These are phyloP conservation scores for Pristionchus fissidentatus DNA, from an alignment of 2,888 invertebrate species.

Conservation along the genomic window DNA sequence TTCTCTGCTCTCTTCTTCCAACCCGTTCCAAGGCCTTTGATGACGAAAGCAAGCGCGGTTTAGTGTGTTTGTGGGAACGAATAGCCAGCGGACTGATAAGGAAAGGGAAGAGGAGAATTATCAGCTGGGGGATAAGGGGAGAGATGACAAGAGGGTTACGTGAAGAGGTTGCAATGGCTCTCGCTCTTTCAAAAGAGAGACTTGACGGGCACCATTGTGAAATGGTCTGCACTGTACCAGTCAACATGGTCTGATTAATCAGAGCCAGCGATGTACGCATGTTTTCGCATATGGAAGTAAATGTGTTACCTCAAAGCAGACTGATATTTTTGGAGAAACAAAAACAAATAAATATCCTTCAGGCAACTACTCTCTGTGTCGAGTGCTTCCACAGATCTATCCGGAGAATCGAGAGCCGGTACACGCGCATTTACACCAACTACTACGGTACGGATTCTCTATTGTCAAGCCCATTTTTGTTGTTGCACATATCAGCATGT, in stretches of 20 bases:
- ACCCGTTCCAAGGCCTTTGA: conserved; percentile 44
- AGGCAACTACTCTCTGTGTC: conserved; percentile 90
- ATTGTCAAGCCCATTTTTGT: not conserved
- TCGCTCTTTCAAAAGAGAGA: too few relatives aligned
- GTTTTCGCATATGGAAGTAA: too few relatives aligned
- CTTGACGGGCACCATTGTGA: too few relatives aligned
- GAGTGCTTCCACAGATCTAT: conserved; percentile 91
- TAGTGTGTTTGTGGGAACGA: conserved; percentile 40
- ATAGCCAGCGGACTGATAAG: too few relatives aligned
- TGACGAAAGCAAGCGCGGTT: conserved; percentile 40
- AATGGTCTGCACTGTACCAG: too few relatives aligned
- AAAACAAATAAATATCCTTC: conserved; percentile 50
- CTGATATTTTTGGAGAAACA: not conserved
- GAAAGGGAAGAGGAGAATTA: not conserved
- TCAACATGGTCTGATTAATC: too few relatives aligned
- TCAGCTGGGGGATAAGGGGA: conserved; percentile 12
- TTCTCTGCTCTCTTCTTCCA: conserved; percentile 9
- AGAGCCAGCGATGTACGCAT: too few relatives aligned
- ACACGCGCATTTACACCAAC: conserved; percentile 87
- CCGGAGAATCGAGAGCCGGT: conserved; percentile 89
- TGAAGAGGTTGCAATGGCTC: too few relatives aligned
- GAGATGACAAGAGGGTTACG: not conserved
- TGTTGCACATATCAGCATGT: not conserved
- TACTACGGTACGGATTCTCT: conserved; percentile 80
- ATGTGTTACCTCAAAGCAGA: too few relatives aligned